These are phyloP conservation scores for Stictocephala bisonia DNA, from an alignment of 2,888 invertebrate genomes.

Conservation along the genomic window DNA sequence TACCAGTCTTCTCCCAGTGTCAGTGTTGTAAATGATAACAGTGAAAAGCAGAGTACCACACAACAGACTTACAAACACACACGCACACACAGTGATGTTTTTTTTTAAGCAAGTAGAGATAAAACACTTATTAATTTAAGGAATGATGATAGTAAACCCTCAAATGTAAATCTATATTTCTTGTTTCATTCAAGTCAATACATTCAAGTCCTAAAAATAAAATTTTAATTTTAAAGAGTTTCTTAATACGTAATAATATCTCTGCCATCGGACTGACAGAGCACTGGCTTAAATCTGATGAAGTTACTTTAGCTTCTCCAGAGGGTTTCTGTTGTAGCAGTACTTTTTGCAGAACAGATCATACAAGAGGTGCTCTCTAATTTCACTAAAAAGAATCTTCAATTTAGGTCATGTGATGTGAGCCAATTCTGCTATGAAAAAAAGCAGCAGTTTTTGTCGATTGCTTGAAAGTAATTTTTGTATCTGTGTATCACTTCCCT, in stretches of 20 bases:
- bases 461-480: not conserved
- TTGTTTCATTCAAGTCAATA: too few relatives aligned
- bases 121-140: too few relatives aligned
- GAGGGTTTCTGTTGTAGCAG: not conserved
- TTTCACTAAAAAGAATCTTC: not conserved
- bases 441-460: not conserved
- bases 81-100: too few relatives aligned
- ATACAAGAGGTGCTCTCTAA: not conserved
- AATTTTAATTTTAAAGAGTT: not conserved
- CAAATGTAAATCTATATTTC: too few relatives aligned
- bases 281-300: not conserved
- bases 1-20: too few relatives aligned
- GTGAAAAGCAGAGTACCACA: too few relatives aligned
- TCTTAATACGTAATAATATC: not conserved
- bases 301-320: not conserved
- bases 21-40: too few relatives aligned
- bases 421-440: not conserved
- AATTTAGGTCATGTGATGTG: not conserved
- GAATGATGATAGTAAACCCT: too few relatives aligned
- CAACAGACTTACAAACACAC: too few relatives aligned
- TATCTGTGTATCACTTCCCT: not conserved
- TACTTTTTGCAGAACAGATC: not conserved
- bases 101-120: too few relatives aligned
- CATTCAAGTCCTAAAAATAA: too few relatives aligned
- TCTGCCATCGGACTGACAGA: not conserved